Evolutionary conservation across 2,797 vertebrate species (phyloP), one percentile per base, ranked within the genome.

Genomic region (Amphiprion clarkii): DNA sequence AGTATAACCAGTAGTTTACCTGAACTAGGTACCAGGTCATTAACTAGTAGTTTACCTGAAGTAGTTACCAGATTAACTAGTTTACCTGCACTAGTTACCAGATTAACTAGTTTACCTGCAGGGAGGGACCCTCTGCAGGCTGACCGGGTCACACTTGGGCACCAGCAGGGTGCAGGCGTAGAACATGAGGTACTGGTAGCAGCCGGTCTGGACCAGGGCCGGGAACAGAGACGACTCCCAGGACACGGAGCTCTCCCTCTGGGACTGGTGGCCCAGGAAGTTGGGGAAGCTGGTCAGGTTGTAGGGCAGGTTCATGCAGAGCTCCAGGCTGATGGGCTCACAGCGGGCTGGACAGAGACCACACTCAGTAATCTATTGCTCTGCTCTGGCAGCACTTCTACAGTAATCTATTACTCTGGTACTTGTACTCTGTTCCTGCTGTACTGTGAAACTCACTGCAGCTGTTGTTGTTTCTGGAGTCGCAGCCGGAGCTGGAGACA

Each of bases 111-210:
- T 36, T 36, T 36, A 98, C 98, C 98, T 98, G 97, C 98, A 99
- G 36, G 98, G 98, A 0, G 98, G 97, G 25, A 98, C 95, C 69
- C 85, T 95, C 14, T 95, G 95, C 77, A 94, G 94, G n/a, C 93
- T 97, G 12, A 92, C 58, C 0, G 93, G 88, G 60, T 99, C 97
- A 89, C 98, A 99, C 86, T 97, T 98, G n/a, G 98, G 98, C 2
- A 97, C 97, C 67, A 99, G 94, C 78, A 99, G 94, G 0, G 97
- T 98, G 81, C 98, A 99, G 80, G 97, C 97, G 82, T 98, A 99
- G 93, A 98, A 99, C 97, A 99, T 99, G 81, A 99, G 96, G 91
- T 96, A 98, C 81, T 96, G 97, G 94, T 98, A 99, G 88, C 98
- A 99, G 91, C 97, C 96, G 54, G 98, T 99, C 85, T 98, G 97